Percentiles rank a stretch among this genome's conserved stretches.
phyloP scores from a whole-genome alignment of 2,113 vertebrate species.

The Nerophis ophidion region DNA sequence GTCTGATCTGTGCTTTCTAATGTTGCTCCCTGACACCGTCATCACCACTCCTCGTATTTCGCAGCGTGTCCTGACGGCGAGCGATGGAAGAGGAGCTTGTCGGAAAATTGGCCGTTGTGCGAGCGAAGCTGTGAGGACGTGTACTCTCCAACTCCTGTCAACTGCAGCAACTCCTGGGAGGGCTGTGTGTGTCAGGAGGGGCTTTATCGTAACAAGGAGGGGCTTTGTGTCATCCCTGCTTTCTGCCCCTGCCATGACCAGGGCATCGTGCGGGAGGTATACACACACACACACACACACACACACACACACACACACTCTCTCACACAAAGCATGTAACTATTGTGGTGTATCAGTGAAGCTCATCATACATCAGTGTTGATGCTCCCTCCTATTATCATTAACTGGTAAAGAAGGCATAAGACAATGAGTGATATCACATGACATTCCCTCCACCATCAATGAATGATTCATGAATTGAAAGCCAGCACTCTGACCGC shows the following conservation, averaged over 20 bases:
- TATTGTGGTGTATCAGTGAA: conserved; percentile 21
- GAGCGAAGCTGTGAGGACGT: conserved; percentile 75
- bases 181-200: conserved; percentile 76
- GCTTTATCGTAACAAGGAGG: conserved; percentile 66
- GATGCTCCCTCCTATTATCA: conserved; percentile 37
- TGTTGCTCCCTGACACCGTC: background rate
- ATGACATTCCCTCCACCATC: conserved; percentile 40
- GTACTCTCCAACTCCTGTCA: conserved; percentile 41
- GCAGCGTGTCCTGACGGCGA: conserved; percentile 77
- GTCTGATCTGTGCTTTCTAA: background rate
- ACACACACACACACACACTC: conserved; percentile 2
- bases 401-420: conserved; percentile 51
- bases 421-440: conserved; percentile 57
- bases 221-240: conserved; percentile 72
- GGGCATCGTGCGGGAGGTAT: conserved; percentile 63
- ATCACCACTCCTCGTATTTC: background rate
- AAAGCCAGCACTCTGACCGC: conserved; percentile 28
- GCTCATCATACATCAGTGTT: conserved; percentile 13
- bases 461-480: conserved; percentile 60
- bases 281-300: background rate
- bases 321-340: conserved; percentile 11
- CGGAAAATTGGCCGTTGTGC: conserved; percentile 47
- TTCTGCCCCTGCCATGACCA: conserved; percentile 76
- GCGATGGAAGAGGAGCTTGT: conserved; percentile 61
- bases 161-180: conserved; percentile 55